Conservation (phyloP, 2,888 invertebrate species). For the Perithous albicinctus region DNA sequence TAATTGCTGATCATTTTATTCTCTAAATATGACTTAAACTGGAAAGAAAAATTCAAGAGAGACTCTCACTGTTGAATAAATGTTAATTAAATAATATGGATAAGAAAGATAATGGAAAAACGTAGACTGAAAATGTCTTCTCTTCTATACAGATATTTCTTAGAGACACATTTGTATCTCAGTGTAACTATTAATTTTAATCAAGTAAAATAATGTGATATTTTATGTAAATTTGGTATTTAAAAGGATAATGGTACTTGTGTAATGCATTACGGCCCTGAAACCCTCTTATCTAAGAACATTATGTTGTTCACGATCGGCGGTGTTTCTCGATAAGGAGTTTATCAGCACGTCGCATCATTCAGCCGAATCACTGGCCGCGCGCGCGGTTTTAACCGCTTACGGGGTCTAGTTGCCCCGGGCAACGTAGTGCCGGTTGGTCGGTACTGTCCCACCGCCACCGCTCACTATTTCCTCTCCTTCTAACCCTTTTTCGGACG, state of each 20-base stretch:
- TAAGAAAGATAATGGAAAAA: no score
- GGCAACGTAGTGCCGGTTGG: conserved; percentile 41
- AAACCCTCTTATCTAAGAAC: conserved; percentile 49
- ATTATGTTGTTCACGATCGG: conserved; percentile 52
- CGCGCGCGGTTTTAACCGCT: conserved; percentile 46
- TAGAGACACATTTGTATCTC: not conserved
- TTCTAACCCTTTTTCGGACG: conserved; percentile 51
- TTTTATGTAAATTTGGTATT: conserved; percentile 14
- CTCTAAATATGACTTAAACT: no score
- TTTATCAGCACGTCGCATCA: conserved; percentile 53
- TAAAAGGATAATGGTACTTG: not conserved
- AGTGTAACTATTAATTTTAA: no score
- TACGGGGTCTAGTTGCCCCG: conserved; percentile 51
- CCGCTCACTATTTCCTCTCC: conserved; percentile 14
- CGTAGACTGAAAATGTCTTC: no score
- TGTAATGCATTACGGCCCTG: conserved; percentile 47
- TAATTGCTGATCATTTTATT: no score
- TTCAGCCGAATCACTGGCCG: conserved; percentile 49
- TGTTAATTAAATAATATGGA: no score
- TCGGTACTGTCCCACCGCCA: conserved; percentile 31
- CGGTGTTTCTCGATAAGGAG: conserved; percentile 50
- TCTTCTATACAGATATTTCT: no score
- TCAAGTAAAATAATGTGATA: not conserved
- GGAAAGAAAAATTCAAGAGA: no score
- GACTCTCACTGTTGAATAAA: no score